Evolutionary conservation across 2,888 invertebrate genomes (phyloP), one percentile per base, ranked within the genome.

Genomic region (Orchesellides sinensis): DNA sequence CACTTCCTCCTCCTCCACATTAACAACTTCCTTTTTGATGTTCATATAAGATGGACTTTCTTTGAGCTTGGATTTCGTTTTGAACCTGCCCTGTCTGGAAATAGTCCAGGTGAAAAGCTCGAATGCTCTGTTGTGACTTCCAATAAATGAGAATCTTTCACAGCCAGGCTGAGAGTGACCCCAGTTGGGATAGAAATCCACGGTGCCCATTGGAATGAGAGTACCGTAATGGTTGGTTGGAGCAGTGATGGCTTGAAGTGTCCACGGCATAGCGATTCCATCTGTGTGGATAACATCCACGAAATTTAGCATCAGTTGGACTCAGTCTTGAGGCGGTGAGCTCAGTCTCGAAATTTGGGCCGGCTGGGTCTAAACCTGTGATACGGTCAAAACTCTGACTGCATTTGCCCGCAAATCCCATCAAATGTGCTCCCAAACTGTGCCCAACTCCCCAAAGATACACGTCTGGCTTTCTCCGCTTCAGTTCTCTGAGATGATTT

Each of bases 341-440:
- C 49, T 83, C 83, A 35, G 73, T 66, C 52, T 83, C 85, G 65
- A 85, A 85, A 35, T 78, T 81, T 1, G 85, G 85, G 4, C 85
- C 84, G 1, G 84, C 82, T 40, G 78, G 79, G 17, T 79, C 66
- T 8, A 84, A 19, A 1, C 61, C 85, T 3, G 85, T 85, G 27
- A 83, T 83, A 3, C 85, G 77, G 27, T 85, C 83, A 56, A 85
- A 78, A 25, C 81, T 77, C 63, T 73, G 54, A 49, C 73, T 69
- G 23, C 85, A 85, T 65, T 85, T 85, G 8, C 83, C 85, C 17
- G 85, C 85, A 27, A 83, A 85, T n/a, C 85, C 85, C 81, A 85
- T 83, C 23, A 85, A 54, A 70, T 85, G 85, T 1, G 83, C 85
- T 5, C 85, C 85, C 21, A 85, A 69, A 27, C 69, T 69, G 65